Base-by-base conservation (phyloP, 2,113 vertebrate species). In the Brachyistius frenatus region DNA sequence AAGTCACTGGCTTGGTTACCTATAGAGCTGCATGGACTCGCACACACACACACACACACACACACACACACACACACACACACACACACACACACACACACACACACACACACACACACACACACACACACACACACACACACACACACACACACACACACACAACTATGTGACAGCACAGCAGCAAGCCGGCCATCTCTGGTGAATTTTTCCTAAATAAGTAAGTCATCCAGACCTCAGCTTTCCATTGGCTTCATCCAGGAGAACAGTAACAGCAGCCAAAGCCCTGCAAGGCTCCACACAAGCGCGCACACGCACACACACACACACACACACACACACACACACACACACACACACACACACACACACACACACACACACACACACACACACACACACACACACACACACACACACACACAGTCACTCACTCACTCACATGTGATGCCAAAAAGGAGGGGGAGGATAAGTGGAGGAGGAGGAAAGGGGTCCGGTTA, bases 201-300 rank as follows among this genome's bases (percentile, higher is more conserved):
- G 73, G 56, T 74, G 61, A 71, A 84, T 88, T 94, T 86, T 93
- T 92, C 85, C 88, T 68, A 83, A 93, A 91, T 88, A 93, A 88
- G 82, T 83, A 85, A 89, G 89, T 83, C 83, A 78, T 91, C 88
- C 89, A 90, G 77, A 91, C 90, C 81, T 92, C 82, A 85, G 73
- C 58, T 90, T 92, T 92, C 91, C 92, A 90, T 46, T 86, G 63
- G 79, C 66, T 67, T 69, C 67, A 65, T 89, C 86, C 81, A 83
- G 55, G 64, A 78, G 81, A 76, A 69, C 44, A 23, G 23, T 23
- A 23, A 50, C 72, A 72, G 75, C 81, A 65, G 73, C 86, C 88
- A 90, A 83, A 81, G 47, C 65, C 73, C 80, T 78, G 83, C 77
- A 64, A 84, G 69, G 66, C 62, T 78, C 73, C 66, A 37, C 76